Conservation (phyloP, 2,888 invertebrate species). For the Andricus curvator region DNA sequence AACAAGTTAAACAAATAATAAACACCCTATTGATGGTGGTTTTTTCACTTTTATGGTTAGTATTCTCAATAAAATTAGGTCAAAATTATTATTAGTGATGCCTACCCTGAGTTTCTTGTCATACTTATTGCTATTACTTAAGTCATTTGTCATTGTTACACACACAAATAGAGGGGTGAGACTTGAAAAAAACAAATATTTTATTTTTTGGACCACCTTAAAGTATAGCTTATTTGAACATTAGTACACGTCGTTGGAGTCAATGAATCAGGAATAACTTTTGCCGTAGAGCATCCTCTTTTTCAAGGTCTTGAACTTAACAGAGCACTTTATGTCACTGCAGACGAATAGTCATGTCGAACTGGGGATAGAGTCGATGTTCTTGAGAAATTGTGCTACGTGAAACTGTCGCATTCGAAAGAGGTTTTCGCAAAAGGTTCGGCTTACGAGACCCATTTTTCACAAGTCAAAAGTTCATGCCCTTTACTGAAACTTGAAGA, state of each 20-base stretch:
- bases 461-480: background rate
- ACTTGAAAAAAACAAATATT: no score
- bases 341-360: background rate
- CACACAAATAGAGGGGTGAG: no score
- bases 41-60: no score
- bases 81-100: no score
- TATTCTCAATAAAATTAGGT: no score
- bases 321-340: background rate
- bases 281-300: background rate
- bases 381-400: background rate
- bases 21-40: no score
- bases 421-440: background rate
- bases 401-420: background rate
- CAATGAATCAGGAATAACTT: background rate
- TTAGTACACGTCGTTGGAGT: background rate
- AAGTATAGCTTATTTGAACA: background rate
- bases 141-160: no score
- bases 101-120: no score
- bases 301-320: background rate
- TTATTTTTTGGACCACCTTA: no score
- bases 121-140: no score
- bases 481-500: no score
- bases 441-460: background rate
- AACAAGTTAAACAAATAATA: no score
- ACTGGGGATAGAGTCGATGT: background rate